These are phyloP conservation scores for Listronotus oregonensis DNA, from an alignment of 1,140 invertebrate genomes.

Conservation along the genomic window DNA sequence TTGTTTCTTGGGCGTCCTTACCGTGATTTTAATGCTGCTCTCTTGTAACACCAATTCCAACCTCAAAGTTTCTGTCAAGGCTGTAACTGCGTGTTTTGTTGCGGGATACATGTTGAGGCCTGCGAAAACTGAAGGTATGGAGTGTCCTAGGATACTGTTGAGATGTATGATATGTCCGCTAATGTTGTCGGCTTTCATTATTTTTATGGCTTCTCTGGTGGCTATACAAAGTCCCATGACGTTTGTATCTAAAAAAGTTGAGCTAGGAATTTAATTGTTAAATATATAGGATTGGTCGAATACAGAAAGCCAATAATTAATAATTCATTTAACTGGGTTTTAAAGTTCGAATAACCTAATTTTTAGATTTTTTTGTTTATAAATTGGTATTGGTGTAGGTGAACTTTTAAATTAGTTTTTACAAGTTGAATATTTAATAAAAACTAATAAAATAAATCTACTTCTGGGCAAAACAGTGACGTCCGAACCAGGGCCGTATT, in stretches of 20 bases:
- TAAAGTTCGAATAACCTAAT: too few species aligned
- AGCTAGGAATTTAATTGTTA: too few species aligned
- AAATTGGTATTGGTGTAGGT: too few species aligned
- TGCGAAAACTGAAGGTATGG: constrained; percentile 39
- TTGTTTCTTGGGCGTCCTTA: not conserved
- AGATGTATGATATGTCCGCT: constrained; percentile 71
- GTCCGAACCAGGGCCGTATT: too few species aligned
- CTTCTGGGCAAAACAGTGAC: too few species aligned
- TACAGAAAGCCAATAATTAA: too few species aligned
- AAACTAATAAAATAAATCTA: too few species aligned
- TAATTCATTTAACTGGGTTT: too few species aligned
- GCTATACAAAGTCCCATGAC: constrained; percentile 58
- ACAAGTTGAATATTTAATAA: too few species aligned
- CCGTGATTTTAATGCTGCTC: constrained; percentile 29
- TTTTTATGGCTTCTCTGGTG: constrained; percentile 55
- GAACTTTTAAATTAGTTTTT: too few species aligned
- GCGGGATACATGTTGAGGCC: constrained; percentile 62
- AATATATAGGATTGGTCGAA: too few species aligned
- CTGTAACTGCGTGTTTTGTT: constrained; percentile 73
- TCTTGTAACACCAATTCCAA: constrained; percentile 2
- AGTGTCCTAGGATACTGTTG: constrained; percentile 60
- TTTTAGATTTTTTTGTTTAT: too few species aligned
- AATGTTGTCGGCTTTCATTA: constrained; percentile 63
- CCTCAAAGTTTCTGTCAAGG: constrained; percentile 66
- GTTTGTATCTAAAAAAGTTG: constrained; percentile 10